phyloP scores from a whole-genome alignment of 2,797 vertebrate species.

The Coilia nasus region DNA sequence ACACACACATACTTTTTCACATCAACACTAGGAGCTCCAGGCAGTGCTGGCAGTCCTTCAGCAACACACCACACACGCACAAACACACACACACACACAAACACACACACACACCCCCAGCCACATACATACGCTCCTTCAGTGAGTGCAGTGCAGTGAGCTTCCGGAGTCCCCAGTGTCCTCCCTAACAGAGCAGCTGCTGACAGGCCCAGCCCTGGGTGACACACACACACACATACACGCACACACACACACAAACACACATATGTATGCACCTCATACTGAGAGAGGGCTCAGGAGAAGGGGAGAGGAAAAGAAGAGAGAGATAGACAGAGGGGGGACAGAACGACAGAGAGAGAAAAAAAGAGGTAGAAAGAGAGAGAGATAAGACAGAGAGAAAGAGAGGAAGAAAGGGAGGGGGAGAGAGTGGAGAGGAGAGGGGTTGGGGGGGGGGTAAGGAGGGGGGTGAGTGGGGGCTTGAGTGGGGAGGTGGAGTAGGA shows the following conservation, averaged over 20 bases:
- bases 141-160: neutral
- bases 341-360: neutral
- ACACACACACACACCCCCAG: too few relatives aligned
- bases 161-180: slow-evolving; percentile 17
- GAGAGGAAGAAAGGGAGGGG: too few relatives aligned
- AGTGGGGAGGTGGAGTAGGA: too few relatives aligned
- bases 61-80: too few relatives aligned
- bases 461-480: too few relatives aligned
- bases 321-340: neutral
- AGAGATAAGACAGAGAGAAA: too few relatives aligned
- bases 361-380: neutral
- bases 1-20: slow-evolving; percentile 12
- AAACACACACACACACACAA: too few relatives aligned
- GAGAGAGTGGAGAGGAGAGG: too few relatives aligned
- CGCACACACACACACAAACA: neutral
- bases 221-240: slow-evolving; percentile 3
- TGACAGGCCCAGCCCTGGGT: neutral
- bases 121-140: too few relatives aligned
- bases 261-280: neutral
- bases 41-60: neutral
- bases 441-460: too few relatives aligned
- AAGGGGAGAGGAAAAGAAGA: neutral
- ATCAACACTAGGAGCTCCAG: slow-evolving; percentile 10
- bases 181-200: slow-evolving; percentile 3
- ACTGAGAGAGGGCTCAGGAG: neutral